phyloP scores from a whole-genome alignment of 2,888 invertebrate species.

The Pseudococcus viburni region DNA sequence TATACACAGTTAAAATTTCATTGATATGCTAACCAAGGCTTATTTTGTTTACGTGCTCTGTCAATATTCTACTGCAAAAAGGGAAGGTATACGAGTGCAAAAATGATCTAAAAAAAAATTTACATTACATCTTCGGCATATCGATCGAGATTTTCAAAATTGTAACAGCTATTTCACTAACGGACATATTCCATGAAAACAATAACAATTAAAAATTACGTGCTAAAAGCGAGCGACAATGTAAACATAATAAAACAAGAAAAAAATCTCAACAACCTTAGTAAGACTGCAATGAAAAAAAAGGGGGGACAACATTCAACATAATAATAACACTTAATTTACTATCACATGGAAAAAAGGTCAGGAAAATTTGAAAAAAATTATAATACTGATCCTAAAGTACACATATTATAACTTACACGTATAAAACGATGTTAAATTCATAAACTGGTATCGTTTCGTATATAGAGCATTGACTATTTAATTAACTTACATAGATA shows the following conservation, averaged over 20 bases:
- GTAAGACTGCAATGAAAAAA: slow-evolving; percentile 53
- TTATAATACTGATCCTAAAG: slow-evolving; percentile 58
- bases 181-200: neutral
- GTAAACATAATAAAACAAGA: slow-evolving; percentile 21
- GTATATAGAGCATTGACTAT: slow-evolving; percentile 51
- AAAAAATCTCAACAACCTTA: slow-evolving; percentile 58
- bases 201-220: slow-evolving; percentile 25
- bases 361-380: slow-evolving; percentile 56
- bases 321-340: slow-evolving; percentile 59
- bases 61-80: neutral
- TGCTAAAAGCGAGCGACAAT: slow-evolving; percentile 29
- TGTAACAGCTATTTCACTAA: neutral
- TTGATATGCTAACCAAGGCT: slow-evolving; percentile 52
- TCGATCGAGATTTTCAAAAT: neutral
- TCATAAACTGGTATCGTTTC: slow-evolving; percentile 15
- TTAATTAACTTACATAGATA: neutral
- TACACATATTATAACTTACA: neutral
- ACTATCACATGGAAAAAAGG: slow-evolving; percentile 63
- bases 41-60: slow-evolving; percentile 39
- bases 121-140: neutral
- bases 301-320: slow-evolving; percentile 47
- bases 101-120: slow-evolving; percentile 5
- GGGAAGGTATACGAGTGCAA: neutral
- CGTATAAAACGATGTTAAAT: slow-evolving; percentile 1
- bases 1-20: slow-evolving; percentile 51